Conservation (phyloP, 2,797 vertebrate genomes). For the Argya squamiceps region DNA sequence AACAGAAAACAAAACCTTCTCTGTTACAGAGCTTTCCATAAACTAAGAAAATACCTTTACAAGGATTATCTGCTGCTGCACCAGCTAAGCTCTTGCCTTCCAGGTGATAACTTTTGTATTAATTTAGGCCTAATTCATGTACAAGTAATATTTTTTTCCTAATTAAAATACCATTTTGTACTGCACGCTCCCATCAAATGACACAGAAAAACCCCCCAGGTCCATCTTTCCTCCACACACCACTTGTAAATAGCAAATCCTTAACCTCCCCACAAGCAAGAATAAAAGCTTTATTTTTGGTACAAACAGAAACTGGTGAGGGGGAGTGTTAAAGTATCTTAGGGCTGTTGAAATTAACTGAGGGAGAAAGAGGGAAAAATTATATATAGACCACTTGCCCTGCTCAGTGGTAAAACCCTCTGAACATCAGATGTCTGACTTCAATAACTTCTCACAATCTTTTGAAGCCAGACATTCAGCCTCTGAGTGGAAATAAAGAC, state of each 20-base stretch:
- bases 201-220: rapidly evolving
- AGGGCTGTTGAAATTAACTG: not conserved
- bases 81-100: not conserved
- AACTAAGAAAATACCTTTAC: not conserved
- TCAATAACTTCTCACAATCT: not conserved
- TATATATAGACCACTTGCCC: not conserved
- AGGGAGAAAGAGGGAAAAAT: not conserved
- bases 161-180: not conserved
- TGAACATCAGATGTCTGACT: not conserved
- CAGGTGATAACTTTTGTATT: not conserved
- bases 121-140: not conserved
- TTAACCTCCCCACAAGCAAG: not conserved
- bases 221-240: not conserved
- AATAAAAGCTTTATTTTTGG: not conserved
- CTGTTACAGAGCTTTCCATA: not conserved
- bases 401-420: not conserved
- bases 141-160: not conserved
- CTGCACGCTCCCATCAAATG: not conserved
- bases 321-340: not conserved
- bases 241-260: not conserved
- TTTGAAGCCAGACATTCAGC: not conserved
- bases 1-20: not conserved
- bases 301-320: not conserved
- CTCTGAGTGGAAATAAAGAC: not conserved
- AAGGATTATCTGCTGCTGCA: not conserved